Evolutionary conservation across 2,113 vertebrate genomes (phyloP), one percentile per base, ranked within the genome.

Genomic region (Delphinapterus leucas): DNA sequence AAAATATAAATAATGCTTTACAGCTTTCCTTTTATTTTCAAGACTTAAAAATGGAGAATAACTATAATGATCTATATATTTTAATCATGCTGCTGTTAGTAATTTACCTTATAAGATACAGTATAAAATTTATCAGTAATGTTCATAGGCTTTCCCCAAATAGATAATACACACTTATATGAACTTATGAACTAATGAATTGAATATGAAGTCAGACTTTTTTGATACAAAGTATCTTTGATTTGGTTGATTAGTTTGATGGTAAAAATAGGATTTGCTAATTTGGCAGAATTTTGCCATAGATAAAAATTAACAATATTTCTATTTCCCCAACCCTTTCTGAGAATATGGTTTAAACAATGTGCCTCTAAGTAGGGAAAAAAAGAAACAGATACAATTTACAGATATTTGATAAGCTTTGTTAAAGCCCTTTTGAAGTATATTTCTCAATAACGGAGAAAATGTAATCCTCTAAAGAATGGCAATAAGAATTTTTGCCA

Each of bases 271-370:
- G 2, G n/a, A 84, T 63, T 31, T 93, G 13, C 14, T 87, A 84
- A 53, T 60, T 74, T 65, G 33, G 31, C 17, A 71, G 7, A 81
- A 23, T 76, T 77, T 92, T 93, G 71, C 21, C 38, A 67, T 6
- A 90, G 13, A 86, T 73, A 68, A 95, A 92, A 95, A 80, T 94
- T 21, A 77, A 80, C 12, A 84, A 49, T 82, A 94, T 55, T 96
- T 96, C 36, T 86, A 71, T 73, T 89, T 97, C 3, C 20, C 25
- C 38, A 77, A 31, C 5, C 3, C 14, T 44, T 95, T 95, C 31
- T 80, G 17, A 93, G n/a, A 80, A 74, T 36, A 79, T 38, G 10
- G 7, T 63, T 84, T 94, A 55, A 90, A 96, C 41, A 68, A 26
- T 33, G 36, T 90, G 26, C 13, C 10, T 83, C 71, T 79, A 36